Percentiles rank a stretch among this genome's conserved stretches.
Evolutionary conservation across 1,140 invertebrate species (phyloP).

Genomic region (Drosophila teissieri): DNA sequence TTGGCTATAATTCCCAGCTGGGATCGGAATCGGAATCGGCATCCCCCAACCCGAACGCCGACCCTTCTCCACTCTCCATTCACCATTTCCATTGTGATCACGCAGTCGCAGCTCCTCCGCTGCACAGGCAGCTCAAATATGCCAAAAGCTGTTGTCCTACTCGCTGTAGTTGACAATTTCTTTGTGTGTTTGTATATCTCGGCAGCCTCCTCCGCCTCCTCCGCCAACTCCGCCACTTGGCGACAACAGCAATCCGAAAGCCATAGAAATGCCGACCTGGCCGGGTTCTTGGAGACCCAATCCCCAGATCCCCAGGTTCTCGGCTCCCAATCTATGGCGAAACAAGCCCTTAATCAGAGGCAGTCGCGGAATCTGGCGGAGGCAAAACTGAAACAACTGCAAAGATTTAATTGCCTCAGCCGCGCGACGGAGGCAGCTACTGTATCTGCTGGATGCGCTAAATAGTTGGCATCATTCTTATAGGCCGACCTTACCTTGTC

Average conservation of each 20-base stretch:
- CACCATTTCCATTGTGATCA: constrained; percentile 33
- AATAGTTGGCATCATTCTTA: constrained; percentile 83
- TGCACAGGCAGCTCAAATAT: constrained; percentile 60
- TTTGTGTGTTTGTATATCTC: constrained; percentile 50
- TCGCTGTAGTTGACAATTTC: constrained; percentile 70
- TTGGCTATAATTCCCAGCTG: constrained; percentile 54
- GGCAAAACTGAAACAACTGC: constrained; percentile 72
- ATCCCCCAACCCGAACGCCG: not conserved
- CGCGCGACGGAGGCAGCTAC: constrained; percentile 42
- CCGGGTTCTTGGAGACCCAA: not conserved
- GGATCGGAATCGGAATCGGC: constrained; percentile 6
- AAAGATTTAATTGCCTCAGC: constrained; percentile 77
- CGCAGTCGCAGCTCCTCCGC: constrained; percentile 15
- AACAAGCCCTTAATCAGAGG: constrained; percentile 76
- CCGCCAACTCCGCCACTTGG: constrained; percentile 13
- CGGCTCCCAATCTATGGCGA: constrained; percentile 56
- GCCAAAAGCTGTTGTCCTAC: constrained; percentile 71
- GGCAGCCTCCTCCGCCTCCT: not conserved
- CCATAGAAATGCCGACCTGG: constrained; percentile 56
- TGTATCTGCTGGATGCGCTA: constrained; percentile 80
- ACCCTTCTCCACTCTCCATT: not conserved
- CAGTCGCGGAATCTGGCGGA: constrained; percentile 60
- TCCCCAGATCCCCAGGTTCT: not conserved
- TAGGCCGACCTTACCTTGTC: constrained; percentile 73
- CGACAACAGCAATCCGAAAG: constrained; percentile 40